phyloP scores from a whole-genome alignment of 2,888 invertebrate genomes.

The Cephus spinipes region DNA sequence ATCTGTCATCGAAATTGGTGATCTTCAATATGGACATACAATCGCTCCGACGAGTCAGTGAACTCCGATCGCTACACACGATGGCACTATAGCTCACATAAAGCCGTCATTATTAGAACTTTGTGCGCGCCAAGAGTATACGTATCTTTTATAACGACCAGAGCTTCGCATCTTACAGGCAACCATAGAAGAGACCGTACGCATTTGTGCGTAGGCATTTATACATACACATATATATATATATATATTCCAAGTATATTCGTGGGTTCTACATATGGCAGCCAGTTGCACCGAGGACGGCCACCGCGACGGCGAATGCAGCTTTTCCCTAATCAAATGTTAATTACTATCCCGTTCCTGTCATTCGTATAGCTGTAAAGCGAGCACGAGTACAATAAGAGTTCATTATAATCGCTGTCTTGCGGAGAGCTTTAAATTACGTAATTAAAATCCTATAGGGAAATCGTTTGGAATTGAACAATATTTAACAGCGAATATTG shows the following conservation, averaged over 20 bases:
- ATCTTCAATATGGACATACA: neutral
- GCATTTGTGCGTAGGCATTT: constrained; percentile 9
- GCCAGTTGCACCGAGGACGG: constrained; percentile 52
- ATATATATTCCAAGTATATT: constrained; percentile 21
- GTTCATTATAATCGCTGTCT: neutral
- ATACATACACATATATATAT: constrained; percentile 10
- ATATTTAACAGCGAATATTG: neutral
- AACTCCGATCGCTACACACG: constrained; percentile 16
- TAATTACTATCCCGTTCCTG: constrained; percentile 29
- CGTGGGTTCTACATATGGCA: constrained; percentile 47
- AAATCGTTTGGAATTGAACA: neutral
- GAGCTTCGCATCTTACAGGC: neutral
- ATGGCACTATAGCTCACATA: constrained; percentile 37
- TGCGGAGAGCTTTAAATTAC: neutral
- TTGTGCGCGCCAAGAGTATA: constrained; percentile 39
- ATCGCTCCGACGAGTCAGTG: neutral
- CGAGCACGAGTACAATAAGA: neutral
- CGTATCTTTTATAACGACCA: constrained; percentile 14
- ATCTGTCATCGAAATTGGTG: neutral
- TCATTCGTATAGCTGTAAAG: neutral
- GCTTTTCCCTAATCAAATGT: constrained; percentile 49
- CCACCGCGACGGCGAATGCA: constrained; percentile 39
- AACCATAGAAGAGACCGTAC: constrained; percentile 6
- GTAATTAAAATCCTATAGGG: neutral
- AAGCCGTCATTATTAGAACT: constrained; percentile 61